Evolutionary conservation across 2,797 vertebrate genomes (phyloP), one percentile per base, ranked within the genome.

Genomic region (Sebastes iracundus): DNA sequence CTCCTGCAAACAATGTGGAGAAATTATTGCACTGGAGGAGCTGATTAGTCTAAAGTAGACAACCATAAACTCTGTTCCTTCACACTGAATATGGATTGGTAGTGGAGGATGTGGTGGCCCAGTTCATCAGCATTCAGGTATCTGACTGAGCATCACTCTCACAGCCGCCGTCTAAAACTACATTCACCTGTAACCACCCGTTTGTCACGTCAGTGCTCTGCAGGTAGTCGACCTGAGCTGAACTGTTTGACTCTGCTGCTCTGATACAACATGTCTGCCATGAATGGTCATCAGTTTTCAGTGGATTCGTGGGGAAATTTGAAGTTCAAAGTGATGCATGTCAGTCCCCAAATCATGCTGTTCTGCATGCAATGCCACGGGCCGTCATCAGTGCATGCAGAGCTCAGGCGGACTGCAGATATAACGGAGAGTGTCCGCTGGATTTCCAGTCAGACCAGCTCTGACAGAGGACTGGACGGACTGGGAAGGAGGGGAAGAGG

Each of bases 281-380:
- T 81, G 79, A 69, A 74, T 53, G 84, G 56, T 78, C 68, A 3
- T 78, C 70, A 74, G 86, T 12, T 30, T 28, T 75, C 53, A 68
- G 74, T 73, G 72, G 67, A 71, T 53, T 79, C 4, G 58, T 72
- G 71, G 69, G 63, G 42, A 35, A 49, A 38, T 59, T 74, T 83
- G 25, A 74, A 70, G 61, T 82, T 81, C 63, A 65, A 62, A 89
- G 87, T 91, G 86, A 93, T 90, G 87, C 93, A 91, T 82, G 87
- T 87, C 84, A 88, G 86, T 90, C 87, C 82, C 82, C 86, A 91
- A 88, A 88, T 80, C 94, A 95, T 96, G 96, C 94, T 81, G 80
- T 83, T 90, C 81, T 76, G 82, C 95, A 95, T 96, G 95, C 95
- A 94, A 80, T 85, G 90, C 90, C 87, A 84, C 73, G 80, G 80